Evolutionary conservation across 2,888 invertebrate species (phyloP).

Genomic region (Aromia moschata): DNA sequence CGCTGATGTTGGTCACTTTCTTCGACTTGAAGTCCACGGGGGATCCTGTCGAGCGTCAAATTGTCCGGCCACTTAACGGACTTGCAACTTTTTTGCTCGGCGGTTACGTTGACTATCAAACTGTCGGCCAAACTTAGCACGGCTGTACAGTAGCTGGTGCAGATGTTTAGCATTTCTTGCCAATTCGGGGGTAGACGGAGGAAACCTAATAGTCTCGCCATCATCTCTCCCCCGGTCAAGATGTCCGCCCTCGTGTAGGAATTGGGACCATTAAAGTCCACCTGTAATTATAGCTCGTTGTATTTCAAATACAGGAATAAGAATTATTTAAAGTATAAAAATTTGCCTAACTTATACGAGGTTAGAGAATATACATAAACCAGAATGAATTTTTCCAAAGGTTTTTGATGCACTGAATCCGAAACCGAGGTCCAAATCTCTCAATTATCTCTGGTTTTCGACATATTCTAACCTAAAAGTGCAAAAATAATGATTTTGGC

Average conservation of each 20-base stretch:
- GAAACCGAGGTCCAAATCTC: too few species aligned
- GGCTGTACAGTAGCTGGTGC: constrained; percentile 81
- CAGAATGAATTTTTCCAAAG: too few species aligned
- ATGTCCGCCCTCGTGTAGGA: constrained; percentile 74
- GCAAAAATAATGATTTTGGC: too few species aligned
- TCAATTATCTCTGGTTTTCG: too few species aligned
- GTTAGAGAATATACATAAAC: too few species aligned
- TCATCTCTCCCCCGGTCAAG: constrained; percentile 76
- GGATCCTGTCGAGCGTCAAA: constrained; percentile 49
- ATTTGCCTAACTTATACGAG: too few species aligned
- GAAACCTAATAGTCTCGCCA: constrained; percentile 82
- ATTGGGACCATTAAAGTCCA: constrained; percentile 79
- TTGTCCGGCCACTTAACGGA: constrained; percentile 71
- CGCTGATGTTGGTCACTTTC: constrained; percentile 62
- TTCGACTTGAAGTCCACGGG: constrained; percentile 64
- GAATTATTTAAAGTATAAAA: too few species aligned
- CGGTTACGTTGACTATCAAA: constrained; percentile 67
- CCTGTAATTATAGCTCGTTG: too few species aligned
- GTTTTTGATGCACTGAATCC: too few species aligned
- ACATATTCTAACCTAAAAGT: too few species aligned
- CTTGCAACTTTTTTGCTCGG: constrained; percentile 75
- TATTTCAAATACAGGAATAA: too few species aligned
- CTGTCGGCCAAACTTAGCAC: constrained; percentile 69
- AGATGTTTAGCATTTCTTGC: constrained; percentile 80
- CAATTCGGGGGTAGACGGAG: constrained; percentile 81